phyloP scores from a whole-genome alignment of 2,113 vertebrate genomes.

The Myotis lucifugus region DNA sequence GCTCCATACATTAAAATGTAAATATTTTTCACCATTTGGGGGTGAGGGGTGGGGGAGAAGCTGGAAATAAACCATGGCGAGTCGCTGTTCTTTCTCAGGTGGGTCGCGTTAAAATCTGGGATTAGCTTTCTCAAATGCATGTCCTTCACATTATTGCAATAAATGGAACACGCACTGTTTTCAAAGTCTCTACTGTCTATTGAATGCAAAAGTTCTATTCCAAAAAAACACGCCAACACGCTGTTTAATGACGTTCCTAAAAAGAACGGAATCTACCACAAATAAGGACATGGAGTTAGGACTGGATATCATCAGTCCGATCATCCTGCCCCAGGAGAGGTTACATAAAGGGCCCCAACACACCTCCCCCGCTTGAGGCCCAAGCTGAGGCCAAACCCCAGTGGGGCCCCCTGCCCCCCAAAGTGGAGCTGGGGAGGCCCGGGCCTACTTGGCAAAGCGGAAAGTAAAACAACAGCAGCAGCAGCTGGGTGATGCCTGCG shows the following conservation, averaged over 20 bases:
- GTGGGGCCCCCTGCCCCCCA: not conserved
- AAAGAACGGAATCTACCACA: not conserved
- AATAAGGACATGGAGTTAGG: not conserved
- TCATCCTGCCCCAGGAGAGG: not conserved
- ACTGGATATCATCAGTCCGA: not conserved
- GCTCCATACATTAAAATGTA: not conserved
- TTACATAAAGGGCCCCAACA: not conserved
- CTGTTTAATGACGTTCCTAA: not conserved
- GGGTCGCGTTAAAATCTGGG: not conserved
- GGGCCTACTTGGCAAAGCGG: not conserved
- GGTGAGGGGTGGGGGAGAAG: fast-evolving
- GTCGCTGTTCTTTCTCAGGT: not conserved
- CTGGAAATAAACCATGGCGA: not conserved
- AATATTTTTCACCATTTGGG: not conserved
- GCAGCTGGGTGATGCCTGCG: not conserved
- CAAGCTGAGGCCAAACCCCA: not conserved
- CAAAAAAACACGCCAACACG: conserved; percentile 9
- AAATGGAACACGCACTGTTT: not conserved
- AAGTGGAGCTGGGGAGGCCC: not conserved
- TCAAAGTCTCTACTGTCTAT: not conserved
- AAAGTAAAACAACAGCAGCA: not conserved
- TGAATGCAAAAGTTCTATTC: not conserved
- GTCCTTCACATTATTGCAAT: not conserved
- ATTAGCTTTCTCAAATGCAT: conserved; percentile 9
- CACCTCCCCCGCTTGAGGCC: not conserved